Evolutionary conservation across 2,888 invertebrate species (phyloP).

Genomic region (Ecdyonurus torrentis): DNA sequence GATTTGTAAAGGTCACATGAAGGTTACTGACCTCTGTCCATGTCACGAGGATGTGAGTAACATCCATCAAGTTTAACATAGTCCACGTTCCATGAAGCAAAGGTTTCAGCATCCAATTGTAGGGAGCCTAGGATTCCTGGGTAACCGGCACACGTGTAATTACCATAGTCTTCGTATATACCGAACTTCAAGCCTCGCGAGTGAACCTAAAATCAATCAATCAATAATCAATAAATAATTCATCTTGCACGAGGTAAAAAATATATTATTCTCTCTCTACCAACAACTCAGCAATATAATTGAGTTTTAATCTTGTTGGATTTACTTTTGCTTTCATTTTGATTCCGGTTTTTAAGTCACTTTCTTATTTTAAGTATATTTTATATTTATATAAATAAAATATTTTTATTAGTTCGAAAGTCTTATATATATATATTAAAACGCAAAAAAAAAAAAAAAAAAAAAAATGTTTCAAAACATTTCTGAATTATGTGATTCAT

Average conservation of each 20-base stretch:
- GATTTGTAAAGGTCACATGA: not conserved
- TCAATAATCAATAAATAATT: not conserved
- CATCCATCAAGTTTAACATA: constrained; percentile 96
- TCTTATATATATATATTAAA: no score
- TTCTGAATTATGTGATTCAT: no score
- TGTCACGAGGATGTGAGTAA: constrained; percentile 73
- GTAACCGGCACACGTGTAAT: constrained; percentile 93
- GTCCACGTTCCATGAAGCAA: constrained; percentile 93
- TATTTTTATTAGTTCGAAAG: no score
- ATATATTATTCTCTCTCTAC: no score
- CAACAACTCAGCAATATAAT: not conserved
- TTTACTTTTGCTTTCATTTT: not conserved
- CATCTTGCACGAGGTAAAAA: no score
- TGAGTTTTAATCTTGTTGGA: not conserved
- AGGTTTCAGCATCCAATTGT: constrained; percentile 74
- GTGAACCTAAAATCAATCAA: constrained; percentile 76
- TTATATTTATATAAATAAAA: no score
- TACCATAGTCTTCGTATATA: constrained; percentile 95
- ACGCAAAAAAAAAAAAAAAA: no score
- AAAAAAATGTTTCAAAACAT: no score
- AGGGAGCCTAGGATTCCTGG: constrained; percentile 82
- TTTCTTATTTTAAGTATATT: no score
- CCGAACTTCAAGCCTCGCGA: constrained; percentile 87
- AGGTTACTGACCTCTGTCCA: constrained; percentile 53
- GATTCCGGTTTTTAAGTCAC: not conserved